phyloP scores from a whole-genome alignment of 2,113 vertebrate species.

The Oceanodroma tethys region DNA sequence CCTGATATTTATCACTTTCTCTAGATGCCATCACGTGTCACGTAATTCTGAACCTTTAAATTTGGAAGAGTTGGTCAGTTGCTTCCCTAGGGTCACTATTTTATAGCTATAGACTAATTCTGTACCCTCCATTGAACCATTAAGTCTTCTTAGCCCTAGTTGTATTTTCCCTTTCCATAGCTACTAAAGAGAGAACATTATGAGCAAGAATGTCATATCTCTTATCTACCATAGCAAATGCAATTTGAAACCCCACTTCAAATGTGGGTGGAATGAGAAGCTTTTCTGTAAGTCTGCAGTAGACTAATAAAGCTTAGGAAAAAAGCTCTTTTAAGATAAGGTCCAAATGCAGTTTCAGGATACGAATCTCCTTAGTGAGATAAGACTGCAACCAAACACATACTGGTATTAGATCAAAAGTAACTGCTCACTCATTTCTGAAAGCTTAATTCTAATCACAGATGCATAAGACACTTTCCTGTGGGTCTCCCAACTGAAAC shows the following conservation, averaged over 20 bases:
- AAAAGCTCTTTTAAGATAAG: not conserved
- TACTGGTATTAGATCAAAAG: slow-evolving; percentile 17
- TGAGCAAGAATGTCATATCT: not conserved
- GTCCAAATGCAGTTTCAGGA: not conserved
- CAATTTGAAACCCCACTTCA: slow-evolving; percentile 18
- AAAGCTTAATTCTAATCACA: slow-evolving; percentile 15
- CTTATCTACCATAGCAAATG: not conserved
- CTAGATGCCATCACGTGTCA: not conserved
- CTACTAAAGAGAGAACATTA: not conserved
- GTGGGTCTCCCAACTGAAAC: not conserved
- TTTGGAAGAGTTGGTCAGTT: not conserved
- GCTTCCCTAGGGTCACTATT: not conserved
- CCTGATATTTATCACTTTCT: not conserved
- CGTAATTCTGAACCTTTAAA: not conserved
- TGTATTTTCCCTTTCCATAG: not conserved
- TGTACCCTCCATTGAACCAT: not conserved
- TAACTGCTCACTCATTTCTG: slow-evolving; percentile 43
- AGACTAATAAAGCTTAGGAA: not conserved
- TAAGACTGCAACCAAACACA: slow-evolving; percentile 4
- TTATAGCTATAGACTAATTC: not conserved
- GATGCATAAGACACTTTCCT: not conserved
- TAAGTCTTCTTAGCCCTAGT: not conserved
- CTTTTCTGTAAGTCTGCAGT: not conserved
- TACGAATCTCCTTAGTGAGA: not conserved
- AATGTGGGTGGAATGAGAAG: not conserved